These are phyloP conservation scores for Mionectes olivaceus DNA, from an alignment of 2,797 vertebrate genomes.

Conservation along the genomic window DNA sequence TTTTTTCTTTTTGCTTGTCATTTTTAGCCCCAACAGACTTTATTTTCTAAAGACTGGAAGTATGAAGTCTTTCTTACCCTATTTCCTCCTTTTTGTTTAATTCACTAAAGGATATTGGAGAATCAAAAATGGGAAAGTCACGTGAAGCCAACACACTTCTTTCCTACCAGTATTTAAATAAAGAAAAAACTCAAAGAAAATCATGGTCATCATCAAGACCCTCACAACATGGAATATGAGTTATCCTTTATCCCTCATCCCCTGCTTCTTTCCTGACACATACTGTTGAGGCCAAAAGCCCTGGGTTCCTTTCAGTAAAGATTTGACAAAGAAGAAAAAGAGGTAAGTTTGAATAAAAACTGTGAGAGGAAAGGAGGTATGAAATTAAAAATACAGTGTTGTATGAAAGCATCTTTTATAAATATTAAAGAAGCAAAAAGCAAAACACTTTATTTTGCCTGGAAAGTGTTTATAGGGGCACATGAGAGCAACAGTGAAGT, in stretches of 20 bases:
- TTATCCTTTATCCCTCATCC: neutral
- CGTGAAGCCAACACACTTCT: neutral
- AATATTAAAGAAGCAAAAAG: neutral
- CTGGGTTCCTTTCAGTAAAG: neutral
- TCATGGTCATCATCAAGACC: neutral
- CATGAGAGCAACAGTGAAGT: neutral
- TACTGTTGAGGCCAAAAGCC: neutral
- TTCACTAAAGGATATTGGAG: neutral
- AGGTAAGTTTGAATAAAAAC: neutral
- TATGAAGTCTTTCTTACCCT: neutral
- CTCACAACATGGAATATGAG: neutral
- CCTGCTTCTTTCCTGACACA: neutral
- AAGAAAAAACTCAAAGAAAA: neutral
- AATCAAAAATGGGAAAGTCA: neutral
- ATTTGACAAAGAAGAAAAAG: neutral
- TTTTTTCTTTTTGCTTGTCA: neutral
- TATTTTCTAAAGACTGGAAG: neutral
- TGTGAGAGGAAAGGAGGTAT: neutral
- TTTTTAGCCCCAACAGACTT: neutral
- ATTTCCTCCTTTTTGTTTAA: neutral
- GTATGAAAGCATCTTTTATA: neutral
- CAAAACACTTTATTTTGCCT: neutral
- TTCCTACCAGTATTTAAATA: neutral
- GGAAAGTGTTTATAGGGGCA: neutral
- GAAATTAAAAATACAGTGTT: neutral